Evolutionary conservation across 2,888 invertebrate species (phyloP).

Genomic region (Drepanosiphum platanoidis): DNA sequence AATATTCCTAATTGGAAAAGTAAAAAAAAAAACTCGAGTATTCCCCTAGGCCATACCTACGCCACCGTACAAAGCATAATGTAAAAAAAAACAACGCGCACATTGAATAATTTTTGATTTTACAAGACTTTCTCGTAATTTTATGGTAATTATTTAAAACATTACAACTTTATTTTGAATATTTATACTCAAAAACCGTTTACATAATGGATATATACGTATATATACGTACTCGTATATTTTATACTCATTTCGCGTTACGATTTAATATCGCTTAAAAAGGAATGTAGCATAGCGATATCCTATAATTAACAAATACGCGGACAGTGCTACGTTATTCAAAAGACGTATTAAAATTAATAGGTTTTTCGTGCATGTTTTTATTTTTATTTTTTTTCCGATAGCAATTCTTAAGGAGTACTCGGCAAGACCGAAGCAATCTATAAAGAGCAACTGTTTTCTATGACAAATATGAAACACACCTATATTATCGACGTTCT

Average conservation of each 20-base stretch:
- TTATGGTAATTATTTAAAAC: constrained; percentile 32
- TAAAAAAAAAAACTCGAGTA: neutral
- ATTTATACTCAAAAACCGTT: neutral
- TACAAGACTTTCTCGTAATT: constrained; percentile 33
- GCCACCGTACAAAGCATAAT: neutral
- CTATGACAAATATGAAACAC: no score
- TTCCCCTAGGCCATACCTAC: neutral
- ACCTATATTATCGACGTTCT: no score
- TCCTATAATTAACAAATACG: constrained; percentile 40
- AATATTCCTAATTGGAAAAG: neutral
- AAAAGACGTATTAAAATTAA: constrained; percentile 29
- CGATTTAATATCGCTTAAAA: constrained; percentile 28
- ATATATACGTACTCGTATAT: no score
- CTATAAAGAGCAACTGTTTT: neutral
- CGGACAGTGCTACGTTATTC: neutral
- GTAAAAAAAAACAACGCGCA: neutral
- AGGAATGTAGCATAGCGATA: neutral
- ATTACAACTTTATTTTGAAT: constrained; percentile 40
- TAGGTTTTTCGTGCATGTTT: constrained; percentile 35
- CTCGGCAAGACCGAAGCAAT: neutral
- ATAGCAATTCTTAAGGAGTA: neutral
- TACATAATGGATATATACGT: neutral
- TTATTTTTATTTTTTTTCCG: constrained; percentile 12
- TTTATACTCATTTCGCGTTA: constrained; percentile 5
- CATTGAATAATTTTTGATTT: neutral